These are phyloP conservation scores for Carassius auratus DNA, from an alignment of 2,113 vertebrate species.

Conservation along the genomic window DNA sequence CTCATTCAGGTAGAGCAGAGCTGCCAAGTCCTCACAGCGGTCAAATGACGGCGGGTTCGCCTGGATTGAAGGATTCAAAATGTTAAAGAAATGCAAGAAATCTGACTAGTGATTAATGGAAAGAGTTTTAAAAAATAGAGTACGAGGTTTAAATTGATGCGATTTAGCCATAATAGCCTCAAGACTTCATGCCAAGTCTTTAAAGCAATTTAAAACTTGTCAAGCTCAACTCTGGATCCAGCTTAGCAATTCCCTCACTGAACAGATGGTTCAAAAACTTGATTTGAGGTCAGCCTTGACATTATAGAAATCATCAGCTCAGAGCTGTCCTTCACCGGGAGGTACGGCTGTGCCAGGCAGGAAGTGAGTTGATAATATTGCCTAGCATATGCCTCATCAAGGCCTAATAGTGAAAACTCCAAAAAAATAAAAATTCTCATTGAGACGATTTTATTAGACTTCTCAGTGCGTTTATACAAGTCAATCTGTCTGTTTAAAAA, in stretches of 20 bases:
- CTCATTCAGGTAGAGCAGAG: constrained; percentile 93
- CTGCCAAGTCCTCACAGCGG: constrained; percentile 89
- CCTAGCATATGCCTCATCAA: constrained; percentile 29
- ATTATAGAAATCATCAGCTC: constrained; percentile 24
- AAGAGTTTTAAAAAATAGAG: neutral
- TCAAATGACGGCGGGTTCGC: constrained; percentile 91
- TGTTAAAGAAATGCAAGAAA: neutral
- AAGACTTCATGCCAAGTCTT: constrained; percentile 42
- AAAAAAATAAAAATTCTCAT: neutral
- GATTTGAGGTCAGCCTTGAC: constrained; percentile 39
- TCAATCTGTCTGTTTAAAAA: neutral
- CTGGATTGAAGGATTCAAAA: constrained; percentile 65
- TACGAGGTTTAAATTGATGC: constrained; percentile 4
- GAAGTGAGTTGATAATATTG: neutral
- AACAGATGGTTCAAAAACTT: constrained; percentile 44
- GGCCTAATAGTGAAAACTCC: neutral
- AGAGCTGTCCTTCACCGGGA: constrained; percentile 20
- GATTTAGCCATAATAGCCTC: neutral
- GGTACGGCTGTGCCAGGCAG: neutral
- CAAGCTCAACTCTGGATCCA: constrained; percentile 34
- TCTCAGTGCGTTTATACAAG: neutral
- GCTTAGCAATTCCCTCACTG: constrained; percentile 45
- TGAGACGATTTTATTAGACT: neutral
- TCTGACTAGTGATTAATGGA: neutral
- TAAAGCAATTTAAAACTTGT: constrained; percentile 52